These are phyloP conservation scores for Olivierus martensii DNA, from an alignment of 1,140 invertebrate genomes.

Conservation along the genomic window DNA sequence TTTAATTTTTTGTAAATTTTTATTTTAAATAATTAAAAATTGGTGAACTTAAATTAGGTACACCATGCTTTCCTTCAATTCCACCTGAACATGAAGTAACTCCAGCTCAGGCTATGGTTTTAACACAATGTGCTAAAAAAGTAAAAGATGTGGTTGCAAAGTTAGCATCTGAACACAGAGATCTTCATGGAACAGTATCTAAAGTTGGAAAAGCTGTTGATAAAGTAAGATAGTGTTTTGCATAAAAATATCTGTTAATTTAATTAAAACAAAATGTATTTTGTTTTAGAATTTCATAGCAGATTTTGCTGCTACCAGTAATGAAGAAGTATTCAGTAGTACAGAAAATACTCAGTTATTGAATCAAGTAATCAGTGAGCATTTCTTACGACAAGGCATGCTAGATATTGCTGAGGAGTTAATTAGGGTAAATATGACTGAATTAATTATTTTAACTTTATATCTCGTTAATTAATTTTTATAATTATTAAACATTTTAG, in stretches of 20 bases:
- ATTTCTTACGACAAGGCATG: conserved; percentile 88
- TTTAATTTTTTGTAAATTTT: no score
- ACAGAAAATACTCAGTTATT: conserved; percentile 62
- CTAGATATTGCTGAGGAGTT: conserved; percentile 75
- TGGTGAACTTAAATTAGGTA: not conserved
- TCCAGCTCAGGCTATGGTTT: conserved; percentile 24
- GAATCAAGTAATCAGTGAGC: conserved; percentile 92
- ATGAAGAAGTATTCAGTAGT: conserved; percentile 69
- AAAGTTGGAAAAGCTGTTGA: conserved; percentile 95
- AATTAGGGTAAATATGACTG: conserved; percentile 30
- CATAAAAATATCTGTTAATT: not conserved
- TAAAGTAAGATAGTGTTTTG: conserved; percentile 30
- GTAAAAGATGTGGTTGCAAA: conserved; percentile 23
- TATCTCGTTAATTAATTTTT: no score
- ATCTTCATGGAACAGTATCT: conserved; percentile 76
- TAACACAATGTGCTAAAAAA: conserved; percentile 27
- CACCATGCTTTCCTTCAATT: conserved; percentile 7
- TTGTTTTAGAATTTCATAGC: conserved; percentile 64
- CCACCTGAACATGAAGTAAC: conserved; percentile 22
- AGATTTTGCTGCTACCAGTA: conserved; percentile 75
- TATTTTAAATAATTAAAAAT: no score
- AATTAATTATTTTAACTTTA: no score
- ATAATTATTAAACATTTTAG: no score
- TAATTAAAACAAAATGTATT: not conserved
- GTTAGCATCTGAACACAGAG: conserved; percentile 60